Evolutionary conservation across 2,797 vertebrate species (phyloP), one percentile per base, ranked within the genome.

Genomic region (Cuniculus paca): DNA sequence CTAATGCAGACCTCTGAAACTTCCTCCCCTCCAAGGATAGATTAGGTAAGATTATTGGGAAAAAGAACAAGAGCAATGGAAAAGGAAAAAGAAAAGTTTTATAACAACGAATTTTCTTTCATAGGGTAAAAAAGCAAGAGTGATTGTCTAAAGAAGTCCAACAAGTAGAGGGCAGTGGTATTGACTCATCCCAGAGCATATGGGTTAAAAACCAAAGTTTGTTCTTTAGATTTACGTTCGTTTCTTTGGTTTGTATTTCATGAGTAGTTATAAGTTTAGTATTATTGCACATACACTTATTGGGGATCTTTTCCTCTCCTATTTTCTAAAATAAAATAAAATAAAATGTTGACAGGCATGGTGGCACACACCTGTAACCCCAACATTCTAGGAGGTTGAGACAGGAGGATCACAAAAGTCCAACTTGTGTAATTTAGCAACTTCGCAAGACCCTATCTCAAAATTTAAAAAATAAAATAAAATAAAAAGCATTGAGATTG

Each of bases 251-350:
- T 97, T 97, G 97, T 96, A 95, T 50, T 97, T 97, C 90, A 98
- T 97, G 98, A 98, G 97, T 97, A 98, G 97, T 97, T 97, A 97
- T 85, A 97, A 96, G 97, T 95, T 93, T 98, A 98, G 98, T 91
- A 97, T 95, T 93, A 95, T 45, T 96, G 95, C 92, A 97, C 87
- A 95, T 90, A 79, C 24, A 97, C 19, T 82, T 3, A 96, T 93
- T 79, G 45, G 39, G 24, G 4, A 36, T 50, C 72, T 90, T 92
- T 63, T 22, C 31, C 31, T 28, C 10, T 83, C 9, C 2, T 52
- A 97, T 95, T 81, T 81, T 96, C 74, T 94, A 94, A 48, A 95
- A 82, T 83, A 90, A 82, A 60, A 78, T n/a, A 52, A 19, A 42
- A 28, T 48, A 16, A 48, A 75, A 75, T 31, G 14, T 45, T 75